Conservation (phyloP, 2,113 vertebrate genomes). For the Caretta caretta region DNA sequence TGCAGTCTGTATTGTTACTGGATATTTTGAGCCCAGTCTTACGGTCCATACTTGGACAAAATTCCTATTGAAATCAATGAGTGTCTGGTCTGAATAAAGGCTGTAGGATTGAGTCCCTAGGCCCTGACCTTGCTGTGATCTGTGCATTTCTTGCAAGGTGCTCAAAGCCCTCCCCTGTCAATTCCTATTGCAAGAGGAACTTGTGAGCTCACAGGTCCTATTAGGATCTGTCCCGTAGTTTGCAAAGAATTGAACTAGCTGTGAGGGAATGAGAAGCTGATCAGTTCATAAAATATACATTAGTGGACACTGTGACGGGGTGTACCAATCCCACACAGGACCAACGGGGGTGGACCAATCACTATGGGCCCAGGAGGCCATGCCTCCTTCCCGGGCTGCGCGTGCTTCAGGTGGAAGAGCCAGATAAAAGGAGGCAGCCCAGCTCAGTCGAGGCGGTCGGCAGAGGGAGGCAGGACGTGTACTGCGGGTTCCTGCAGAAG, state of each 20-base stretch:
- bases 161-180: background rate
- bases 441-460: too few species aligned
- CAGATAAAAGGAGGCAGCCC: too few species aligned
- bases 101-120: background rate
- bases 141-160: rapidly evolving
- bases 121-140: background rate
- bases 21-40: background rate
- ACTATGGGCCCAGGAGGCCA: too few species aligned
- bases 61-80: background rate
- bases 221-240: background rate
- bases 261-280: background rate
- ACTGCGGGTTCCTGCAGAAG: too few species aligned
- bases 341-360: too few species aligned
- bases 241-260: background rate
- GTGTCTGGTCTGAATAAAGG: rapidly evolving
- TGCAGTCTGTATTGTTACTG: background rate
- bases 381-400: too few species aligned
- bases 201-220: background rate
- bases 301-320: background rate
- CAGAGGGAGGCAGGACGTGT: too few species aligned
- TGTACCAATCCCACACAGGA: too few species aligned
- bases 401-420: too few species aligned
- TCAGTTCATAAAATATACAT: constrained; percentile 14
- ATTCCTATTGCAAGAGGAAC: background rate
- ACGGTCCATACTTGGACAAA: background rate